Evolutionary conservation across 2,797 vertebrate species (phyloP).

Genomic region (Xiphorhynchus erythropygius): DNA sequence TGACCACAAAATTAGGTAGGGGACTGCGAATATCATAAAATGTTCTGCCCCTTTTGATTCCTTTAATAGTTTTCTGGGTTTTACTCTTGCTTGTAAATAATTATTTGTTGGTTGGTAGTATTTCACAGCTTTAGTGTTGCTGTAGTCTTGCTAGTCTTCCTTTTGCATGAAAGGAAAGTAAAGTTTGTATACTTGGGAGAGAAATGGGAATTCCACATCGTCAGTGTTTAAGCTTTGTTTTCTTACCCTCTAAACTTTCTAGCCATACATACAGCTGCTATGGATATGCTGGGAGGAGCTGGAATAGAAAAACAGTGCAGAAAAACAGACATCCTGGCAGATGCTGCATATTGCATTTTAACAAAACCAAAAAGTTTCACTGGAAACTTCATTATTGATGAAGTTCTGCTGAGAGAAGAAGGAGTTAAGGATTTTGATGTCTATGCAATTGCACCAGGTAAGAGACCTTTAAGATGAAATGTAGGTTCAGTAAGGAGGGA

Average conservation of each 20-base stretch:
- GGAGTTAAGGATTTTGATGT: constrained; percentile 87
- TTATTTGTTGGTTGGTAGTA: background rate
- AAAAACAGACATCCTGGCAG: constrained; percentile 90
- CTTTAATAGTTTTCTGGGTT: background rate
- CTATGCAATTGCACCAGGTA: constrained; percentile 91
- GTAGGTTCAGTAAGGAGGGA: background rate
- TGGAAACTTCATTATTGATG: constrained; percentile 92
- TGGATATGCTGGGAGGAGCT: constrained; percentile 92
- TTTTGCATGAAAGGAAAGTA: background rate
- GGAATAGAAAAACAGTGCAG: constrained; percentile 87
- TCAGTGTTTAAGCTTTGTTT: background rate
- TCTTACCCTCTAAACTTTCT: background rate
- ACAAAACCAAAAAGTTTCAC: constrained; percentile 85
- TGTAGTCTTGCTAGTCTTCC: background rate
- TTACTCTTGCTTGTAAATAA: background rate
- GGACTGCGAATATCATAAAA: background rate
- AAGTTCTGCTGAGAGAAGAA: constrained; percentile 85
- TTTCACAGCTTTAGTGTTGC: background rate
- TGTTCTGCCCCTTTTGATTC: background rate
- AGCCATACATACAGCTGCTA: constrained; percentile 88
- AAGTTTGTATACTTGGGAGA: background rate
- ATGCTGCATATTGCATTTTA: constrained; percentile 91
- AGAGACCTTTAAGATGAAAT: background rate
- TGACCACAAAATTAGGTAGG: background rate
- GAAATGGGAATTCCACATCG: background rate